Evolutionary conservation across 1,140 invertebrate species (phyloP).

Genomic region (Bombus confusus): DNA sequence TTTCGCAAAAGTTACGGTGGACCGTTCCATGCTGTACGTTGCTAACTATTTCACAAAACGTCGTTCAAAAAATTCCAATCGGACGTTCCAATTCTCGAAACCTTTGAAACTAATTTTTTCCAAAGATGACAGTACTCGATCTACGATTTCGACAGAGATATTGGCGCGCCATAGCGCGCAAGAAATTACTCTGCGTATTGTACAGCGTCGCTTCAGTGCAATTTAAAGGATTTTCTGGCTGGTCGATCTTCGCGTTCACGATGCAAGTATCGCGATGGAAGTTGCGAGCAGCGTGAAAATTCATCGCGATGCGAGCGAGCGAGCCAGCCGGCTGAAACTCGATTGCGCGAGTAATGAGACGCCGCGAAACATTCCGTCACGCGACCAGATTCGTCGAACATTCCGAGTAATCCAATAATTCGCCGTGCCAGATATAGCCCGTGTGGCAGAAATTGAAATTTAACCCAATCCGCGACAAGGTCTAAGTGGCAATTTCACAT

Average conservation of each 20-base stretch:
- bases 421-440: slow-evolving; percentile 26
- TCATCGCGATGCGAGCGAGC: slow-evolving; percentile 6
- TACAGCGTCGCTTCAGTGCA: neutral
- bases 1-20: too few relatives aligned
- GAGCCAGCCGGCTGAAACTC: slow-evolving; percentile 1
- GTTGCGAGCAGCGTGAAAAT: slow-evolving; percentile 1
- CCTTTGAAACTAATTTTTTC: too few relatives aligned
- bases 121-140: too few relatives aligned
- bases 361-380: slow-evolving; percentile 31
- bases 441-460: slow-evolving; percentile 67
- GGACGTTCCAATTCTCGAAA: too few relatives aligned
- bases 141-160: too few relatives aligned
- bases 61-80: too few relatives aligned
- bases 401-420: slow-evolving; percentile 63
- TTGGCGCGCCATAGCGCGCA: too few relatives aligned
- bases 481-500: slow-evolving; percentile 69
- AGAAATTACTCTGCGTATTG: neutral
- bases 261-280: neutral
- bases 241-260: neutral
- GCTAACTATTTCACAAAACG: too few relatives aligned
- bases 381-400: slow-evolving; percentile 45
- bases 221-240: neutral
- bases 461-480: slow-evolving; percentile 61
- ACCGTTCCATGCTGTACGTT: too few relatives aligned
- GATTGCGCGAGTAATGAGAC: slow-evolving; percentile 40